A percentile compares a stretch with the other conserved stretches of the same genome.
Conservation (phyloP, 1,140 invertebrate species). For the Spodoptera litura region DNA sequence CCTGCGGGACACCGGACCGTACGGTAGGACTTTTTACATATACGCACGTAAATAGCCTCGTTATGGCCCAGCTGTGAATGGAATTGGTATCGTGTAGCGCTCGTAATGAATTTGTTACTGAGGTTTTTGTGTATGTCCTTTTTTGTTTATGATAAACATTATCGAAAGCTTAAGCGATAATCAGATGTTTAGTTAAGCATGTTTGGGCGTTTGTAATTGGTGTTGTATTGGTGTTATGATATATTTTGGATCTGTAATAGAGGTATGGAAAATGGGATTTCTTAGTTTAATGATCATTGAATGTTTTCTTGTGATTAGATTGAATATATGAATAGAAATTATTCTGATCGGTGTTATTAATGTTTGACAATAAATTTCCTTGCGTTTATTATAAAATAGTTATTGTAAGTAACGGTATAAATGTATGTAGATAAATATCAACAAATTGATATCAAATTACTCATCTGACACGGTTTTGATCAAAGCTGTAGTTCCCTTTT, state of each 20-base stretch:
- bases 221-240: constrained; percentile 33
- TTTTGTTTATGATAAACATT: constrained; percentile 38
- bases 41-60: constrained; percentile 66
- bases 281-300: constrained; percentile 24
- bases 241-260: constrained; percentile 41
- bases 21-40: constrained; percentile 66
- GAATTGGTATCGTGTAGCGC: constrained; percentile 78
- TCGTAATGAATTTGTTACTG: constrained; percentile 78
- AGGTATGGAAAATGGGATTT: constrained; percentile 23
- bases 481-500: no score
- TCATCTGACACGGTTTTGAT: no score
- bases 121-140: constrained; percentile 44
- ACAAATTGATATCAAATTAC: no score
- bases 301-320: constrained; percentile 21
- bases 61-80: constrained; percentile 77
- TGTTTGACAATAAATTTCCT: neutral
- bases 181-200: constrained; percentile 37
- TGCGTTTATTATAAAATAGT: neutral
- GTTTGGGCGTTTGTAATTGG: constrained; percentile 45
- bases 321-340: constrained; percentile 16
- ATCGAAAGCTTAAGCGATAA: constrained; percentile 47
- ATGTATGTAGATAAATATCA: no score
- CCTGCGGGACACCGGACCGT: constrained; percentile 64
- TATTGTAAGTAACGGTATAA: no score
- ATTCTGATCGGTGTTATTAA: constrained; percentile 2